Percentiles rank a stretch among this genome's conserved stretches.
Evolutionary conservation across 92 coral and sea anemone genomes (phyloP).

Genomic region (Actinostola sp.): DNA sequence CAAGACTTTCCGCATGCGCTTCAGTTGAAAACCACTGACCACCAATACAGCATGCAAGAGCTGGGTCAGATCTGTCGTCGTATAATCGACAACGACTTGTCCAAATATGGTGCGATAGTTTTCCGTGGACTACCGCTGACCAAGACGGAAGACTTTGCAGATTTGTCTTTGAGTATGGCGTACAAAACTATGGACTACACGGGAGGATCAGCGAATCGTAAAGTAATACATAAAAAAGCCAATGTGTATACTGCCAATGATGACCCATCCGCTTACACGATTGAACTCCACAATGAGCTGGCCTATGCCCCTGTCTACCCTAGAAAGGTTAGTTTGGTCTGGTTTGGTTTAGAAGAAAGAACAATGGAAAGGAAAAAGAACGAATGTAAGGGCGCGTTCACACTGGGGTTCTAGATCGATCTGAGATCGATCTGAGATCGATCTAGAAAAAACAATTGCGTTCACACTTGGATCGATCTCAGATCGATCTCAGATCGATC

Average conservation of each 20-base stretch:
- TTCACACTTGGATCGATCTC: too few species aligned
- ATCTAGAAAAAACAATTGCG: too few species aligned
- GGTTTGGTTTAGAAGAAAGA: too few species aligned
- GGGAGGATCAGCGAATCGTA: conserved; percentile 85
- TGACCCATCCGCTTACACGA: conserved; percentile 77
- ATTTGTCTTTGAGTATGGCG: conserved; percentile 64
- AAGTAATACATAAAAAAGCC: conserved; percentile 58
- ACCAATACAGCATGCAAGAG: conserved; percentile 18
- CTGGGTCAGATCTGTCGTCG: conserved; percentile 25
- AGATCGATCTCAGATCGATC: too few species aligned
- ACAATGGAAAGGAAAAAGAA: neutral
- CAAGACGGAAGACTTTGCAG: conserved; percentile 61
- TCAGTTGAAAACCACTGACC: conserved; percentile 44
- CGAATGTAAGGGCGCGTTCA: too few species aligned
- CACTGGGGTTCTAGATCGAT: too few species aligned
- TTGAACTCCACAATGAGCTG: conserved; percentile 89
- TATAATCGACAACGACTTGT: conserved; percentile 46
- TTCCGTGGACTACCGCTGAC: conserved; percentile 78
- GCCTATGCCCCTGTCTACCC: conserved; percentile 87
- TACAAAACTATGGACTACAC: conserved; percentile 73
- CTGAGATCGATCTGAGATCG: too few species aligned
- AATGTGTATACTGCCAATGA: conserved; percentile 79
- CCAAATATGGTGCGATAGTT: conserved; percentile 71
- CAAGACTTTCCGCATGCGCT: conserved; percentile 74
- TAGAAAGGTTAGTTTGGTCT: conserved; percentile 75